These are phyloP conservation scores for Spheniscus mendiculus DNA, from an alignment of 2,113 vertebrate genomes.

Conservation along the genomic window DNA sequence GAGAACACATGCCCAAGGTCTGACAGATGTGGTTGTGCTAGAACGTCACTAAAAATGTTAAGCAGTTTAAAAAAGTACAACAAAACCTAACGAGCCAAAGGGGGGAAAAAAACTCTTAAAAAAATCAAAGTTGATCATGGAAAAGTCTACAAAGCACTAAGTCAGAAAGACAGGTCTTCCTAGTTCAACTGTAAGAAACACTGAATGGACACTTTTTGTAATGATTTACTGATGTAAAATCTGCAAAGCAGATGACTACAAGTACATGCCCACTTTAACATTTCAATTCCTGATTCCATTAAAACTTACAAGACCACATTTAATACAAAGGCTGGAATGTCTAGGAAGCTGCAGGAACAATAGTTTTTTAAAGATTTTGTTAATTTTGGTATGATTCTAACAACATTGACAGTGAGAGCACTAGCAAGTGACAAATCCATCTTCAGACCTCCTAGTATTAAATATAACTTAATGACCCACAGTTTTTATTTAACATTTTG, in stretches of 20 bases:
- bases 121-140: not conserved
- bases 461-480: not conserved
- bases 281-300: not conserved
- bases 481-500: not conserved
- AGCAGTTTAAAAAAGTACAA: not conserved
- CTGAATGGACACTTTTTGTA: not conserved
- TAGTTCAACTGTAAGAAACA: not conserved
- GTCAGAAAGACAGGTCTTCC: not conserved
- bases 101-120: not conserved
- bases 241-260: not conserved
- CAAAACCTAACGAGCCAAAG: not conserved
- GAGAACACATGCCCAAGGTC: not conserved
- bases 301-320: not conserved
- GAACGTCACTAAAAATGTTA: not conserved
- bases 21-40: not conserved
- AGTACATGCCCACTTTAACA: not conserved
- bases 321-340: not conserved
- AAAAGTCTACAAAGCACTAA: not conserved
- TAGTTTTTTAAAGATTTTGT: not conserved
- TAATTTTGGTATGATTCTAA: not conserved
- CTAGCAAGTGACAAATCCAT: not conserved
- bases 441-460: not conserved
- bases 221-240: not conserved
- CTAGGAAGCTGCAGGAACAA: not conserved
- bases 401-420: not conserved